These are phyloP conservation scores for Tragopan temminckii DNA, from an alignment of 2,797 vertebrate species.

Conservation along the genomic window DNA sequence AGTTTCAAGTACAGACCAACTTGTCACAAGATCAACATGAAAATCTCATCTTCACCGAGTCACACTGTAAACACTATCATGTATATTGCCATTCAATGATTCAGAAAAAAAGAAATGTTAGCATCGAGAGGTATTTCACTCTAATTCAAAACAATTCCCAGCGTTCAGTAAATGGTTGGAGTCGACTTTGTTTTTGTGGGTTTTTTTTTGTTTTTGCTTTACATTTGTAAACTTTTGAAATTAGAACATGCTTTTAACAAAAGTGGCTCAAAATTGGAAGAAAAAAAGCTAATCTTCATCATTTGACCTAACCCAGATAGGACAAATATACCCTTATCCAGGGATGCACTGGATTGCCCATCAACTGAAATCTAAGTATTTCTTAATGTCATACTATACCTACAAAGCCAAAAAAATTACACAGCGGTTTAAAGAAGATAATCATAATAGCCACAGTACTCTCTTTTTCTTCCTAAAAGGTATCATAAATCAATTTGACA, in stretches of 20 bases:
- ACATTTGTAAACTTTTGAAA: neutral
- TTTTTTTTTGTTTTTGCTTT: neutral
- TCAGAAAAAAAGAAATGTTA: neutral
- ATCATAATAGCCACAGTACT: neutral
- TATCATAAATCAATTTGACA: neutral
- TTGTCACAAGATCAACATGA: neutral
- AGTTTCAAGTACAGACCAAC: neutral
- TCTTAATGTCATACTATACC: neutral
- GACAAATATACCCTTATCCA: neutral
- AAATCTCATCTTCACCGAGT: neutral
- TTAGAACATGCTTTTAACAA: neutral
- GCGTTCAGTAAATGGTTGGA: neutral
- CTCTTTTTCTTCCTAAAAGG: neutral
- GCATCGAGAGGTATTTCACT: neutral
- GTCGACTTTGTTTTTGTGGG: neutral
- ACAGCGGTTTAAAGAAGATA: neutral
- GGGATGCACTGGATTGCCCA: neutral
- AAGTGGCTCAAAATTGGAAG: neutral
- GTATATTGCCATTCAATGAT: neutral
- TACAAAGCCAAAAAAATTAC: neutral
- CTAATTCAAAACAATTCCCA: neutral
- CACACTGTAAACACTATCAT: neutral
- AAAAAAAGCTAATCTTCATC: neutral
- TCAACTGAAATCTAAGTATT: neutral
- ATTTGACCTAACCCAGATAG: neutral